Conservation (phyloP, 1,140 invertebrate genomes). For the Listronotus bonariensis region DNA sequence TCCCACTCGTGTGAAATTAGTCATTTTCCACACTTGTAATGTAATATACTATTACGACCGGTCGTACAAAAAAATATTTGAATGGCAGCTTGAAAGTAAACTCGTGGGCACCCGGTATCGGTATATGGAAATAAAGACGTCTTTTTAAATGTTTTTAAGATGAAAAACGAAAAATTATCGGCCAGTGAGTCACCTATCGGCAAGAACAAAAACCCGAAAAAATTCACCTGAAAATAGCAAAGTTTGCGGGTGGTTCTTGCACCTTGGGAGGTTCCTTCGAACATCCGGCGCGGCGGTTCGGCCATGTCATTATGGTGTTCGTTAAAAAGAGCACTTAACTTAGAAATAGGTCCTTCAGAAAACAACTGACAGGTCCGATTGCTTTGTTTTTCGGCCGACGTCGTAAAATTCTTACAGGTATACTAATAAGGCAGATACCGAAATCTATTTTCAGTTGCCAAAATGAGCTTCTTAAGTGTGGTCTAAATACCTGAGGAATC, state of each 20-base stretch:
- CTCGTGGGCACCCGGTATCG: too few species aligned
- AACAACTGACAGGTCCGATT: conserved; percentile 28
- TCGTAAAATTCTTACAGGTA: conserved; percentile 30
- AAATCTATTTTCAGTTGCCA: conserved; percentile 7
- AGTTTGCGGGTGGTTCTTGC: conserved; percentile 20
- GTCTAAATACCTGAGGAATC: too few species aligned
- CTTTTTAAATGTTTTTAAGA: too few species aligned
- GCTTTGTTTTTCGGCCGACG: conserved; percentile 26
- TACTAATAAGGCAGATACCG: conserved; percentile 21
- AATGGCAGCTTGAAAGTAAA: too few species aligned
- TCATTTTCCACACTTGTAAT: too few species aligned
- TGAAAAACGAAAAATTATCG: too few species aligned
- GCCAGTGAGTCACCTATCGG: neutral
- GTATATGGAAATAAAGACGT: too few species aligned
- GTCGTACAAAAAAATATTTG: too few species aligned
- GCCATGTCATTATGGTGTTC: conserved; percentile 30
- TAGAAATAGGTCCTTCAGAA: conserved; percentile 28
- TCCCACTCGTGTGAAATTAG: too few species aligned
- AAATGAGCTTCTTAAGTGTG: conserved; percentile 12
- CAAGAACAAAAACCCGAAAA: conserved; percentile 1
- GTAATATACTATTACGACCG: too few species aligned
- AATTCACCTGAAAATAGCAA: conserved; percentile 21
- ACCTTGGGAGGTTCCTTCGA: conserved; percentile 26
- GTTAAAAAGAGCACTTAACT: conserved; percentile 35
- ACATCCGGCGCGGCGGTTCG: conserved; percentile 18